Base-by-base conservation (phyloP, 2,888 invertebrate genomes). In the Atrina japonica region DNA sequence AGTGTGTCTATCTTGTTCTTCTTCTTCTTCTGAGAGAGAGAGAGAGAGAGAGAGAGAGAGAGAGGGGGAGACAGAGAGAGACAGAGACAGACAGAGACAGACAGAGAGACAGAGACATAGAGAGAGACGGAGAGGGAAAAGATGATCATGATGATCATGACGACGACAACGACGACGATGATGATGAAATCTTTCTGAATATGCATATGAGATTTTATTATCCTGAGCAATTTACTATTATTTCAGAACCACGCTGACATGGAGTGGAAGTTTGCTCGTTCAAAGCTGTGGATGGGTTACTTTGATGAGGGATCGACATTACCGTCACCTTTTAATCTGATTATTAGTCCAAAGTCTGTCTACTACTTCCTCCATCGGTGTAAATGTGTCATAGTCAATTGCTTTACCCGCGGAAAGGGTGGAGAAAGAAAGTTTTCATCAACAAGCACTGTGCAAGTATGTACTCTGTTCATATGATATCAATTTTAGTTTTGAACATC, bases 211-310 rank as follows among this genome's bases (percentile, higher is more conserved):
- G n/a, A n/a, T n/a, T n/a, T n/a, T n/a, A n/a, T n/a, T n/a, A n/a
- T n/a, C n/a, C n/a, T n/a, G n/a, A n/a, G n/a, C n/a, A n/a, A 35
- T 11, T 14, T 58, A n/a, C 35, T 40, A 9, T 59, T 1, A 50
- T 68, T 77, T 49, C 81, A 92, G 92, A 92, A 93, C 75, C 92
- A 93, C 83, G 92, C 92, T 0, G 93, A 93, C 80, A 88, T 92
- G 78, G 93, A 93, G 80, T 93, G 93, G 93, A 93, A 93, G 80
- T 93, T 93, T 83, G 92, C 92, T 43, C 88, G 92, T 7, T 92
- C 92, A 25, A 92, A 93, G 75, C 85, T 93, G 41, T 93, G 92
- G 93, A 92, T 93, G 91, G 91, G 92, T 18, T 92, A 93, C 82
- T 93, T 93, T 81, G 93, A 93, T 77, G 92, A 93, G 71, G 92